These are phyloP conservation scores for Setophaga coronata DNA, from an alignment of 2,113 vertebrate species.

Conservation along the genomic window DNA sequence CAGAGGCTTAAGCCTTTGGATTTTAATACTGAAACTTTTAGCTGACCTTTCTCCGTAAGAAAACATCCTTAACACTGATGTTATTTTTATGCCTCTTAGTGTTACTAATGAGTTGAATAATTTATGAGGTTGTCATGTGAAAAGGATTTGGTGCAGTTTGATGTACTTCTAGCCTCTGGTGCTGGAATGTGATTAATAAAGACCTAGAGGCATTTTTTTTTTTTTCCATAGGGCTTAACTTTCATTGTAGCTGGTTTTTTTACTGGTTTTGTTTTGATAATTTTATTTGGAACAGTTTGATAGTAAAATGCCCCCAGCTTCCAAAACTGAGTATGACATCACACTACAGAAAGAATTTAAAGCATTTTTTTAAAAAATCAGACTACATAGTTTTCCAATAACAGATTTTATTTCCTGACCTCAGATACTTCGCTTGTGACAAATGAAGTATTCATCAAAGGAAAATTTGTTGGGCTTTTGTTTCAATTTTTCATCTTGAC, in stretches of 20 bases:
- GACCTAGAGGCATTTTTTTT: slow-evolving; percentile 66
- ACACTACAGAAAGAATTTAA: background rate
- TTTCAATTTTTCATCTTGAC: slow-evolving; percentile 6
- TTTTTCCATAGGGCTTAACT: slow-evolving; percentile 54
- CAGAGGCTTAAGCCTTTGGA: slow-evolving; percentile 48
- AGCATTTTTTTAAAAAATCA: background rate
- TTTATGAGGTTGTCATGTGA: slow-evolving; percentile 90
- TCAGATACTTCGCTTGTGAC: slow-evolving; percentile 6
- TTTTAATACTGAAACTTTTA: slow-evolving; percentile 72
- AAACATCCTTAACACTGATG: slow-evolving; percentile 81
- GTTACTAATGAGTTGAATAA: slow-evolving; percentile 91
- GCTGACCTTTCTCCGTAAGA: slow-evolving; percentile 73
- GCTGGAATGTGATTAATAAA: slow-evolving; percentile 83
- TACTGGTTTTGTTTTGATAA: slow-evolving; percentile 54
- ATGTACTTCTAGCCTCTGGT: slow-evolving; percentile 78
- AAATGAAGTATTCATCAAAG: slow-evolving; percentile 36
- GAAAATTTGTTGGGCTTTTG: background rate
- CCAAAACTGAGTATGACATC: slow-evolving; percentile 18
- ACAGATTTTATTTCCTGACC: background rate
- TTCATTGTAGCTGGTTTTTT: slow-evolving; percentile 1
- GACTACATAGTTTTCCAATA: background rate
- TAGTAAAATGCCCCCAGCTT: slow-evolving; percentile 47
- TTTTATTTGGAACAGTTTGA: slow-evolving; percentile 44
- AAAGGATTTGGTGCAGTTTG: slow-evolving; percentile 84
- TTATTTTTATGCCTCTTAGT: slow-evolving; percentile 79